phyloP scores from a whole-genome alignment of 2,888 invertebrate genomes.

The Mythimna vitellina region DNA sequence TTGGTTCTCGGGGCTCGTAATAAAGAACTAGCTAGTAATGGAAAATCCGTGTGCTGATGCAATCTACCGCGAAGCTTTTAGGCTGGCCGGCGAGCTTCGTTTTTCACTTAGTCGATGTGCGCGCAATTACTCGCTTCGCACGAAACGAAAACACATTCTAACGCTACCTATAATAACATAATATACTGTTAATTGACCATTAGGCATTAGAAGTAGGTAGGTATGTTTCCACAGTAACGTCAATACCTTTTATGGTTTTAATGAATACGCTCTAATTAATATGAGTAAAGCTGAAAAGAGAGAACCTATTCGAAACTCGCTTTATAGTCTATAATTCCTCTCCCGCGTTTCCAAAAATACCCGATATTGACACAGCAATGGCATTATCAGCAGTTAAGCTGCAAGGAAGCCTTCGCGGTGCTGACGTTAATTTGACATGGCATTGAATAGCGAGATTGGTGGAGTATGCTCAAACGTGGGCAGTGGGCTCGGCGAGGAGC shows the following conservation, averaged over 20 bases:
- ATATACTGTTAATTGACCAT: slow-evolving; percentile 31
- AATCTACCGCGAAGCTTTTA: slow-evolving; percentile 87
- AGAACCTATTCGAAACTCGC: slow-evolving; percentile 5
- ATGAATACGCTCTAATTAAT: slow-evolving; percentile 1
- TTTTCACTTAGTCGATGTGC: slow-evolving; percentile 84
- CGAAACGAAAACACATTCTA: slow-evolving; percentile 64
- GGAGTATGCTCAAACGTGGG: slow-evolving; percentile 47
- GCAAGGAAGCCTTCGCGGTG: slow-evolving; percentile 28
- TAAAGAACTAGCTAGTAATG: slow-evolving; percentile 83
- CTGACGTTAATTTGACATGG: slow-evolving; percentile 51
- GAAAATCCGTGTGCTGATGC: slow-evolving; percentile 89
- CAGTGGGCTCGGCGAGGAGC: slow-evolving; percentile 7
- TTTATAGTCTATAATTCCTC: slow-evolving; percentile 19
- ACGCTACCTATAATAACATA: slow-evolving; percentile 18
- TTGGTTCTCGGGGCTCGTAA: slow-evolving; percentile 69
- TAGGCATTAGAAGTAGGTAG: background rate
- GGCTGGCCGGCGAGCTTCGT: slow-evolving; percentile 80
- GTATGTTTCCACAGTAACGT: background rate
- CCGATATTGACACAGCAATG: slow-evolving; percentile 34
- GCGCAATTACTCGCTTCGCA: slow-evolving; percentile 79
- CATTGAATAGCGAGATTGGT: slow-evolving; percentile 24
- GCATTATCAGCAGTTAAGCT: slow-evolving; percentile 32
- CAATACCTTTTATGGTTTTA: background rate
- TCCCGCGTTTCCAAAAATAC: slow-evolving; percentile 16
- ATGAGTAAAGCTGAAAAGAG: background rate